Percentiles rank a stretch among this genome's conserved stretches.
Evolutionary conservation across 2,797 vertebrate genomes (phyloP).

Genomic region (Distichodus sexfasciatus): DNA sequence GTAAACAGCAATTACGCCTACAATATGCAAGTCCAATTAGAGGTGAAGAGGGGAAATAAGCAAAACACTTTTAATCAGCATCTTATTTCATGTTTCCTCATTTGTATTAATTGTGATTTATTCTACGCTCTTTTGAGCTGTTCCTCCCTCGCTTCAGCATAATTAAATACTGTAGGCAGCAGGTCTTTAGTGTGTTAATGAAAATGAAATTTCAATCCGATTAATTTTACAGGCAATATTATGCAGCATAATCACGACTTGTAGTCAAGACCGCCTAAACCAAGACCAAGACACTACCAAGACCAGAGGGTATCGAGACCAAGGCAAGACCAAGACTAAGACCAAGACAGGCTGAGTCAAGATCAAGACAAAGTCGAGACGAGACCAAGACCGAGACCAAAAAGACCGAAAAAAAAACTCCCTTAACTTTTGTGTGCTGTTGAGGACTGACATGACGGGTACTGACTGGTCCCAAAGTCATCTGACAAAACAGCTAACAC

Average conservation of each 20-base stretch:
- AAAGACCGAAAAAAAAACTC: too few relatives aligned
- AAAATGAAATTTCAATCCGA: neutral
- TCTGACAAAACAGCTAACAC: too few relatives aligned
- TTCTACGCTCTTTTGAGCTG: neutral
- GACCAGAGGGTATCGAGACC: too few relatives aligned
- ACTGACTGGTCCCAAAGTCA: too few relatives aligned
- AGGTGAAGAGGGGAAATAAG: neutral
- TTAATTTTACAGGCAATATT: neutral
- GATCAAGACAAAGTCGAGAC: too few relatives aligned
- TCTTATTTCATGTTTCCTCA: conserved; percentile 1
- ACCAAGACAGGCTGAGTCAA: too few relatives aligned
- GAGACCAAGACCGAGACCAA: too few relatives aligned
- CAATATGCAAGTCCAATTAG: conserved; percentile 13
- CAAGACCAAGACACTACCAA: too few relatives aligned
- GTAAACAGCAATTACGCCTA: conserved; percentile 1
- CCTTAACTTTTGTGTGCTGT: too few relatives aligned
- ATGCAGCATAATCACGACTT: neutral
- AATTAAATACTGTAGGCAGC: neutral
- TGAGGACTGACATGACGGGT: too few relatives aligned
- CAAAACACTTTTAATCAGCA: neutral
- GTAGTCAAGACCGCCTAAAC: too few relatives aligned
- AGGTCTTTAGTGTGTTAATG: neutral
- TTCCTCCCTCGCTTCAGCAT: neutral
- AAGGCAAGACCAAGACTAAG: too few relatives aligned
- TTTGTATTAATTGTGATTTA: conserved; percentile 19